Conservation (phyloP, 2,888 invertebrate genomes). For the Gnatocerus cornutus region DNA sequence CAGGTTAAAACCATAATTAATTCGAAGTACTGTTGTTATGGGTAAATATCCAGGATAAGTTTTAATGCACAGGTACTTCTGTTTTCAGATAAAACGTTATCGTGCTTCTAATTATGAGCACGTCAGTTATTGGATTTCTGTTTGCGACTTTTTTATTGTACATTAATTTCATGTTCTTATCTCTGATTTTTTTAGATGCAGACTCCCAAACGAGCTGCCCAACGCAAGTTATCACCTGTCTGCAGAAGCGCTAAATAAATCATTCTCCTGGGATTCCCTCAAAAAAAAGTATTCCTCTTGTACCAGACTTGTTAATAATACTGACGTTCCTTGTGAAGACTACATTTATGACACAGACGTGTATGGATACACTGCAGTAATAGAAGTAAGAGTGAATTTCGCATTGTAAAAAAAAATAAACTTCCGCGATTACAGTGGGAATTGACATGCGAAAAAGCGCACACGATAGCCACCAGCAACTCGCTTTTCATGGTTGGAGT, state of each 20-base stretch:
- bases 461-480: conserved; percentile 79
- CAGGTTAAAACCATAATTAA: conserved; percentile 7
- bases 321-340: conserved; percentile 71
- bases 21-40: background rate
- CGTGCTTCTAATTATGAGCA: background rate
- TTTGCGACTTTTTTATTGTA: too few relatives aligned
- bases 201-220: conserved; percentile 74
- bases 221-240: conserved; percentile 73
- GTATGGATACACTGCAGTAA: conserved; percentile 78
- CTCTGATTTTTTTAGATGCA: conserved; percentile 71
- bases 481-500: conserved; percentile 83
- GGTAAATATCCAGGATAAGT: background rate
- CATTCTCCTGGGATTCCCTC: conserved; percentile 73
- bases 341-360: conserved; percentile 77
- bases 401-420: too few relatives aligned
- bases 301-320: conserved; percentile 68
- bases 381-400: conserved; percentile 72
- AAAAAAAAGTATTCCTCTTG: conserved; percentile 74
- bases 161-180: too few relatives aligned
- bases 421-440: conserved; percentile 74
- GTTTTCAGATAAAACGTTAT: background rate
- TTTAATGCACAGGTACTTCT: background rate
- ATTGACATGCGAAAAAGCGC: conserved; percentile 79
- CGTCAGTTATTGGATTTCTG: too few relatives aligned
- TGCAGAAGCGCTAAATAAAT: conserved; percentile 69